Conservation (phyloP, 2,113 vertebrate species). For the Cariama cristata region DNA sequence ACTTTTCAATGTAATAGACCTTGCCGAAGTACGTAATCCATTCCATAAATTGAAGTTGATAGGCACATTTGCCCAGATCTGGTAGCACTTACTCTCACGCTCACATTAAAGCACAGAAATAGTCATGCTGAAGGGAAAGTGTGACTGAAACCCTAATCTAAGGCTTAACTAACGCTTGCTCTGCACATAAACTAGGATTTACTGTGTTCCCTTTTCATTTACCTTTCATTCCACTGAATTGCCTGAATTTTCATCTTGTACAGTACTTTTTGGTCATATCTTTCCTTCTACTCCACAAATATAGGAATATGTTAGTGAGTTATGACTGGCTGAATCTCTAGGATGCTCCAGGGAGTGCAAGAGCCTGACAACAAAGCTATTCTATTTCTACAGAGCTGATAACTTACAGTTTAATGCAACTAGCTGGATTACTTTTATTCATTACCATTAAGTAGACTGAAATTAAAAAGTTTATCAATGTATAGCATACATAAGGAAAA, state of each 20-base stretch:
- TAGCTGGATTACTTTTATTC: not conserved
- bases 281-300: not conserved
- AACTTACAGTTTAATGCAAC: not conserved
- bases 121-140: not conserved
- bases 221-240: not conserved
- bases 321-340: not conserved
- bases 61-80: not conserved
- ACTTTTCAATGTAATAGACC: not conserved
- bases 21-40: not conserved
- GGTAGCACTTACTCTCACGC: not conserved
- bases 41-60: not conserved
- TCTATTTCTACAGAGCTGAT: not conserved
- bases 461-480: not conserved
- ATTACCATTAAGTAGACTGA: not conserved
- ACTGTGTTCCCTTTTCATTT: not conserved
- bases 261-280: not conserved
- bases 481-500: not conserved
- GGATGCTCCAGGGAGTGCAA: not conserved
- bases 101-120: not conserved
- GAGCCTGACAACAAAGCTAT: not conserved
- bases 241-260: not conserved
- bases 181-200: not conserved
- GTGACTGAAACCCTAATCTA: not conserved
- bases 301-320: not conserved
- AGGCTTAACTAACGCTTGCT: not conserved